phyloP scores from a whole-genome alignment of 2,113 vertebrate species.

The rabbit (Oryctolagus cuniculus) region mOryCun1.1 NC_091435.1:3589501-3590000 shows the following conservation, averaged over 20 bases:
- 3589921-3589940: slow-evolving; percentile 25
- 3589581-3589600: too few relatives aligned
- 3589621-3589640: too few relatives aligned
- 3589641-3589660: too few relatives aligned
- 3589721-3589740: too few relatives aligned
- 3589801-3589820: slow-evolving; percentile 84
- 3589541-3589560: too few relatives aligned
- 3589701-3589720: accelerated
- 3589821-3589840: slow-evolving; percentile 82
- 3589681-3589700: accelerated
- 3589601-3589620: too few relatives aligned
- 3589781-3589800: slow-evolving; percentile 85
- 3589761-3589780: not conserved
- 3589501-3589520: too few relatives aligned
- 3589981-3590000: too few relatives aligned
- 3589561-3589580: too few relatives aligned
- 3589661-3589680: too few relatives aligned
- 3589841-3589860: slow-evolving; percentile 89
- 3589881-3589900: slow-evolving; percentile 80
- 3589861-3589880: slow-evolving; percentile 89
- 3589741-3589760: not conserved
- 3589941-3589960: not conserved
- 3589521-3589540: too few relatives aligned
- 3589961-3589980: too few relatives aligned
- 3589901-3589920: slow-evolving; percentile 87